phyloP scores from a whole-genome alignment of 2,113 vertebrate species.

The Origma solitaria region DNA sequence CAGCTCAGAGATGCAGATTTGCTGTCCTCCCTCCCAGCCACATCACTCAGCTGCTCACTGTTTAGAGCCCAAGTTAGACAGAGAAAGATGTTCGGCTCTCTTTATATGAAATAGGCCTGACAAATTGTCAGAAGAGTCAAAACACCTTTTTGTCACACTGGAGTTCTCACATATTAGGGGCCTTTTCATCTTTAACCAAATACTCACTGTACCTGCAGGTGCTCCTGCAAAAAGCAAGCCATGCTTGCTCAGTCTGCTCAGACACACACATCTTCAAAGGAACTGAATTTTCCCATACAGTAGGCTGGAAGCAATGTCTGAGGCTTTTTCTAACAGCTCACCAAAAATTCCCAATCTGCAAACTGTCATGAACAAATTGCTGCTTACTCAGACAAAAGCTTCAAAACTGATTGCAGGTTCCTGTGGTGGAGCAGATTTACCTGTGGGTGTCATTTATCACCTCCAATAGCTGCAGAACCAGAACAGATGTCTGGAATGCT shows the following conservation, averaged over 20 bases:
- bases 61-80: background rate
- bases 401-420: background rate
- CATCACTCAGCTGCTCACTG: background rate
- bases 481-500: background rate
- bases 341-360: background rate
- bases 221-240: background rate
- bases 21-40: background rate
- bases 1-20: background rate
- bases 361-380: background rate
- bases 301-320: background rate
- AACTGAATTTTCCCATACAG: background rate
- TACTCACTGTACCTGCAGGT: background rate
- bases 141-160: background rate
- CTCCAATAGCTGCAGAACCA: background rate
- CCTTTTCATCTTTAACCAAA: background rate
- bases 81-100: background rate
- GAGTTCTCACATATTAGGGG: background rate
- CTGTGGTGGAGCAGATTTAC: background rate
- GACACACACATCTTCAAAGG: background rate
- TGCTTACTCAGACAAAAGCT: background rate
- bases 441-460: background rate
- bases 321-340: background rate
- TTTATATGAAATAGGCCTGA: background rate
- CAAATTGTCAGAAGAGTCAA: background rate
- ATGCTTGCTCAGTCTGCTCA: background rate